Base-by-base conservation (phyloP, 2,113 vertebrate species). In the Engystomops pustulosus region DNA sequence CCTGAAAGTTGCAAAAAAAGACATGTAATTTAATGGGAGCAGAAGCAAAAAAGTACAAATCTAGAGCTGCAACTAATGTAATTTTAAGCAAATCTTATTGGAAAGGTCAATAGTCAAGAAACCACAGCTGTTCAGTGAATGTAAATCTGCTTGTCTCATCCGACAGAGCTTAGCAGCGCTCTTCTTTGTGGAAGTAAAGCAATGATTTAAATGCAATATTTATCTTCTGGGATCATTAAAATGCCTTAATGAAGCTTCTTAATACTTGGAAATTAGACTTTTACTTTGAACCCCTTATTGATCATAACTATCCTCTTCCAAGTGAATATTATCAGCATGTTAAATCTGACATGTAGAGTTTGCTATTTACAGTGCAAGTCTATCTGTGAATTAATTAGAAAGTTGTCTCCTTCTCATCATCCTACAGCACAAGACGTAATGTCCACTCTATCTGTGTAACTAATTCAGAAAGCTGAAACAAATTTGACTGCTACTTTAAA, bases 1-100 rank as follows among this genome's bases (percentile, higher is more conserved):
- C 93, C 98, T 99, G 92, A 18, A 92, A 91, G n/a, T 72, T 32
- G 79, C 41, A 87, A 90, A 87, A 87, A 86, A 20, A 15, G 65
- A 41, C n/a, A 83, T 44, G 17, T 49, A 4, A 55, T 72, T 88
- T 55, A 87, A 85, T 86, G 89, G 60, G 89, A 74, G 84, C 36
- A 80, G 58, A 34, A 77, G 32, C 60, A 69, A 69, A 17, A 78
- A 69, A 81, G 77, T 44, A 60, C 79, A 84, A 67, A 80, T 58
- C 15, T 23, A 80, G 83, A 87, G 78, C 83, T 75, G 80, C 44
- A 88, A 86, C 45, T 76, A 86, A 86, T 0, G n/a, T 78, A 83
- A 86, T 88, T 88, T 53, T 34, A 75, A 86, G 68, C 86, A 71
- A 25, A 83, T 74, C 45, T 86, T 87, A 87, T 90, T 90, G 85